Percentiles rank a stretch among this genome's conserved stretches.
Evolutionary conservation across 2,888 invertebrate species (phyloP).

Genomic region (Amiota minor): DNA sequence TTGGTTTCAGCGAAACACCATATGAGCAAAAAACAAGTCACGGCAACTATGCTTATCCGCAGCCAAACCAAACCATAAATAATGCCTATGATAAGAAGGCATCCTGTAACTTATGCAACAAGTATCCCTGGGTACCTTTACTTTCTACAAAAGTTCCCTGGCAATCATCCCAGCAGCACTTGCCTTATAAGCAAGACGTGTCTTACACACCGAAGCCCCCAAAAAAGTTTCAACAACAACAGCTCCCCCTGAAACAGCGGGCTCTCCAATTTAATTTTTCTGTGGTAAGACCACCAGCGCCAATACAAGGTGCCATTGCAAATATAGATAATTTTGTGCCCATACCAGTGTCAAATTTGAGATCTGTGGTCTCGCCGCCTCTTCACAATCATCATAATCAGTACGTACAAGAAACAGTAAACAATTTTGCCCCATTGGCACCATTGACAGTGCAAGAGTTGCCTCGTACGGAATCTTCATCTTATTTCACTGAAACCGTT

Average conservation of each 20-base stretch:
- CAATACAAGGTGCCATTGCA: conserved; percentile 46
- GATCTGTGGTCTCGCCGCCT: conserved; percentile 78
- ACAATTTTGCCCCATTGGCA: conserved; percentile 34
- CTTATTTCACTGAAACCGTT: conserved; percentile 57
- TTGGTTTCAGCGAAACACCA: conserved; percentile 65
- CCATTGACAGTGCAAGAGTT: conserved; percentile 67
- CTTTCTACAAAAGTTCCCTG: conserved; percentile 56
- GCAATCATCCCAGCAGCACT: conserved; percentile 47
- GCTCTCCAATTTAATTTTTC: conserved; percentile 53
- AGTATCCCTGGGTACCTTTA: conserved; percentile 88
- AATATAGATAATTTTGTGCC: conserved; percentile 68
- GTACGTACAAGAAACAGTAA: conserved; percentile 22
- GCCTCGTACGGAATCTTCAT: conserved; percentile 47
- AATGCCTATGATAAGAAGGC: conserved; percentile 72
- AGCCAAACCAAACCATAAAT: conserved; percentile 47
- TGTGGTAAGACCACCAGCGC: conserved; percentile 31
- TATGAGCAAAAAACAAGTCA: conserved; percentile 60
- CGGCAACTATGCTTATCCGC: conserved; percentile 58
- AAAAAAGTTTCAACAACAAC: conserved; percentile 35
- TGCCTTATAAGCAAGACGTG: conserved; percentile 49
- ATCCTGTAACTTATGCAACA: conserved; percentile 85
- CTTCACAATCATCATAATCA: conserved; percentile 78
- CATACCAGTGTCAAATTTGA: conserved; percentile 80
- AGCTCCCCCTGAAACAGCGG: conserved; percentile 43
- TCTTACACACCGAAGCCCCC: conserved; percentile 46